Conservation (phyloP, 2,113 vertebrate genomes). For the Mastomys natalensis region DNA sequence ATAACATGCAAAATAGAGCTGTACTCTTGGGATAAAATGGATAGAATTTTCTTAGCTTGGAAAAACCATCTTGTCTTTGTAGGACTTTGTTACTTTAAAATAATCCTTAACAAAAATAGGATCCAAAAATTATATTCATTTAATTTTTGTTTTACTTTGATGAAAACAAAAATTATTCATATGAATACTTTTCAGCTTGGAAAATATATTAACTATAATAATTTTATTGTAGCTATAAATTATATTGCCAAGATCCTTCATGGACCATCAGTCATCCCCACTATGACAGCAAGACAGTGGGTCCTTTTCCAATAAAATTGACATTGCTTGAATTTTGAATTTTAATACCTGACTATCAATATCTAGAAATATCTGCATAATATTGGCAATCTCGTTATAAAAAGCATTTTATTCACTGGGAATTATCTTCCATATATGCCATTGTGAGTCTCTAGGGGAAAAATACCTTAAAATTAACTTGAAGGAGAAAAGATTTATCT, state of each 20-base stretch:
- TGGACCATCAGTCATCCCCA: neutral
- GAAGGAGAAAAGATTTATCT: neutral
- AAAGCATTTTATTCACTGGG: neutral
- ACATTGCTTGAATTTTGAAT: neutral
- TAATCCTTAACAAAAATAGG: neutral
- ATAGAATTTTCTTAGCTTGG: neutral
- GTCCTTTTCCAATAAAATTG: neutral
- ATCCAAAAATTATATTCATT: neutral
- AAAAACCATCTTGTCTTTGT: neutral
- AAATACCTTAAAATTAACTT: neutral
- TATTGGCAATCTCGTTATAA: neutral
- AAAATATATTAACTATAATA: neutral
- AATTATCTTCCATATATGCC: constrained; percentile 40
- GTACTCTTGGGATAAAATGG: neutral
- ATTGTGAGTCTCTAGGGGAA: neutral
- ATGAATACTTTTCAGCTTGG: constrained; percentile 18
- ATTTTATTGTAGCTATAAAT: neutral
- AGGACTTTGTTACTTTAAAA: neutral
- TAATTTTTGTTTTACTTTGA: neutral
- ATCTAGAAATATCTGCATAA: constrained; percentile 27
- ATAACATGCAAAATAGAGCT: neutral
- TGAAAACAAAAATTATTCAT: neutral
- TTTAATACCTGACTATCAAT: neutral
- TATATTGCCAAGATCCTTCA: neutral
- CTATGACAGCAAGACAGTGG: neutral